Conservation (phyloP, 2,113 vertebrate genomes). For the Lepisosteus oculatus region DNA sequence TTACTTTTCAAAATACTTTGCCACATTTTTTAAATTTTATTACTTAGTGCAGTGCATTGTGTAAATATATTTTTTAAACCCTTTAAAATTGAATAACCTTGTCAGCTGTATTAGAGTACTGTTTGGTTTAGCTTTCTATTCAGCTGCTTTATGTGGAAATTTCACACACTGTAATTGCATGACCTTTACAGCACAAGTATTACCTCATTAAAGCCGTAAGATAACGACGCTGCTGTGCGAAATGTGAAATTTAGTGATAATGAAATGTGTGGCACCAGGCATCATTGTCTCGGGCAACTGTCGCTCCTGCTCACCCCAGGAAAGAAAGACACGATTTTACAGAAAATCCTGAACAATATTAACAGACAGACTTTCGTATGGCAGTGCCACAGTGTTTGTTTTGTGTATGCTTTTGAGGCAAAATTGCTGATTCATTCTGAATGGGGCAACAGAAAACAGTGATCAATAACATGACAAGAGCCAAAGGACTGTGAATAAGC, state of each 20-base stretch:
- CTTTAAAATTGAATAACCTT: neutral
- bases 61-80: neutral
- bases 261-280: conserved; percentile 82
- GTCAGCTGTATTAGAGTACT: neutral
- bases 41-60: neutral
- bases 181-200: conserved; percentile 94
- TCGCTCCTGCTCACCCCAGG: conserved; percentile 71
- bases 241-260: conserved; percentile 95
- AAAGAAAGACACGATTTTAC: conserved; percentile 62
- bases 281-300: conserved; percentile 72
- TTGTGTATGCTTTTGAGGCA: too few species aligned
- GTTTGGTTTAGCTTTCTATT: conserved; percentile 50
- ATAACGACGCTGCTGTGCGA: conserved; percentile 84
- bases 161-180: conserved; percentile 95
- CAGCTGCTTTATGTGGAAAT: conserved; percentile 80
- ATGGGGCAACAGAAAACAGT: too few species aligned
- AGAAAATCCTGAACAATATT: neutral
- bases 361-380: neutral
- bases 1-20: too few species aligned
- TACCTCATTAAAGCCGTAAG: conserved; percentile 98
- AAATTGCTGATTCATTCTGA: too few species aligned
- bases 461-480: conserved; percentile 41
- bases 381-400: neutral
- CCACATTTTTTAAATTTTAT: neutral
- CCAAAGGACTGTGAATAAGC: conserved; percentile 26